A percentile compares a stretch with the other conserved stretches of the same genome.
Conservation (phyloP, 2,888 invertebrate species). For the Allophyes oxyacanthae region DNA sequence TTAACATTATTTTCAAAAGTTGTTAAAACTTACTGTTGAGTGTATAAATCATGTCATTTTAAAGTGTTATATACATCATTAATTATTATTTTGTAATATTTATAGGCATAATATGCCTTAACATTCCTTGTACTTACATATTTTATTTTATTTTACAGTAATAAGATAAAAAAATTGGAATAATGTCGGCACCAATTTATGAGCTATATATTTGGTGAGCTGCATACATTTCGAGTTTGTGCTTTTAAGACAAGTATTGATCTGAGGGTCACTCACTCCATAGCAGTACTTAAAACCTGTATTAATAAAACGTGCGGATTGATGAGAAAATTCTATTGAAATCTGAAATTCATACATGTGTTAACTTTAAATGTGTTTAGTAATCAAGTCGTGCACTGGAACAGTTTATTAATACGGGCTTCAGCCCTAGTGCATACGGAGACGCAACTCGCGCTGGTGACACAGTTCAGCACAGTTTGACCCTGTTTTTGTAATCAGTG, state of each 20-base stretch:
- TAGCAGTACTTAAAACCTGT: no score
- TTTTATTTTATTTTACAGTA: conserved; percentile 35
- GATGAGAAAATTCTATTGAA: no score
- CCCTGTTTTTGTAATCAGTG: no score
- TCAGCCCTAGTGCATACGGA: no score
- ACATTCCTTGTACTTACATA: conserved; percentile 49
- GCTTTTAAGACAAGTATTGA: not conserved
- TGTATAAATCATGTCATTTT: not conserved
- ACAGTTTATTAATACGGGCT: no score
- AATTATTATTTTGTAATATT: conserved; percentile 5
- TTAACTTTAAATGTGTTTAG: no score
- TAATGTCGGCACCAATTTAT: conserved; percentile 6
- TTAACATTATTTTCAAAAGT: not conserved
- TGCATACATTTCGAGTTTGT: conserved; percentile 10
- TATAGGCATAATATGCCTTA: not conserved
- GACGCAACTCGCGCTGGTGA: no score
- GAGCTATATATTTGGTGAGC: conserved; percentile 15
- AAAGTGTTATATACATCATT: not conserved
- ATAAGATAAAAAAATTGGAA: conserved; percentile 11
- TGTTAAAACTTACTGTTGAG: not conserved
- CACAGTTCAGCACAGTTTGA: no score
- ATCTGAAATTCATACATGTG: no score
- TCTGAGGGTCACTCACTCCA: not conserved
- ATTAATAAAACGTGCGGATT: no score
- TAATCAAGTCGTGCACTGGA: no score